Base-by-base conservation (phyloP, 2,113 vertebrate species). In the Callocephalon fimbriatum region DNA sequence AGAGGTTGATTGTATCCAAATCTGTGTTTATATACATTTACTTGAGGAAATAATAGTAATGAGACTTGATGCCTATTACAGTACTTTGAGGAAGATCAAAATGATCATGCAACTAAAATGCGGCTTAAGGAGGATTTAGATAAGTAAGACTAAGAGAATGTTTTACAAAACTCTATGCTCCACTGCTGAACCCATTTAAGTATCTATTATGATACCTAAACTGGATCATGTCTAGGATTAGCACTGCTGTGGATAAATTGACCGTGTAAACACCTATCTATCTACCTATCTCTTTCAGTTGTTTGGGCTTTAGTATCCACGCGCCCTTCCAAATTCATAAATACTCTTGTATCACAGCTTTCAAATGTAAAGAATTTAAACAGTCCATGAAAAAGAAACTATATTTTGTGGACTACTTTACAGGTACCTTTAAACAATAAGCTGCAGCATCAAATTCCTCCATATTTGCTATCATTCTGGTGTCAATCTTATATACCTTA, bases 381-480 rank as follows among this genome's bases (percentile, higher is more conserved):
- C 8, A 53, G 15, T n/a, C 9, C 4, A 5, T 37, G 45, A 53
- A 79, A 78, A 68, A 66, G 0, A 61, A 84, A 32, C 5, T 26
- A 6, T 27, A 70, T 66, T 66, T 66, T 90, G 10, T 35, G 40
- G 26, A 84, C 18, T 77, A 16, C 14, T 51, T 65, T 63, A 21
- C 23, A 56, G 2, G 8, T 35, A 37, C 9, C 9, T 81, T 73
- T 81, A 84, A 75, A 38, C 20, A 65, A 29, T 68, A 77, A 73
- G 2, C 3, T 70, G 25, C 11, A 77, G 15, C 6, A 62, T 45
- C 0, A 0, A 51, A 35, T 85, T 82, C 8, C 10, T 78, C 23
- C 9, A 18, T 70, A 58, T 78, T 56, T 95, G 11, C 31, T 38
- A 15, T 74, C 61, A 38, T 66, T 85, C 27, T 80, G 14, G 21